Conservation (phyloP, 1,140 invertebrate genomes). For the Eumaeus atala region DNA sequence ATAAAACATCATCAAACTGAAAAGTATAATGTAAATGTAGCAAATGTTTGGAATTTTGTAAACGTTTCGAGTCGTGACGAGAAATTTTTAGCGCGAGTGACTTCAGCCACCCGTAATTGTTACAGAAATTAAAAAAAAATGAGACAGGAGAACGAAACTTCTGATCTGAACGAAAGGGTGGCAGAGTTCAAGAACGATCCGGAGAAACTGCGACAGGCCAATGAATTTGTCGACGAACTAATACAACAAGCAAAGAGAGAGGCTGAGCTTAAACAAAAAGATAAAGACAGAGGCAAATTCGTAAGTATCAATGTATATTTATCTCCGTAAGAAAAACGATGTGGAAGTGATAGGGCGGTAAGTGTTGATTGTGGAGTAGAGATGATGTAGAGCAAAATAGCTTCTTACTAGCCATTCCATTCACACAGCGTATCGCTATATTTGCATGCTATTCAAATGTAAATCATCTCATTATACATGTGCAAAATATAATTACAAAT, state of each 20-base stretch:
- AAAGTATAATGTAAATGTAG: neutral
- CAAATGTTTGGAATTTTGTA: neutral
- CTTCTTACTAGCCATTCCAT: slow-evolving; percentile 46
- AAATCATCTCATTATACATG: no score
- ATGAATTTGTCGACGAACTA: slow-evolving; percentile 69
- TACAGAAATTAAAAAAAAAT: slow-evolving; percentile 41
- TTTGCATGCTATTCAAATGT: slow-evolving; percentile 7
- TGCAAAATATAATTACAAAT: no score
- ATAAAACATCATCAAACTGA: slow-evolving; percentile 6
- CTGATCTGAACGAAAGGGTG: slow-evolving; percentile 52
- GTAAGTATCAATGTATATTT: slow-evolving; percentile 73
- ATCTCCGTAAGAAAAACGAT: slow-evolving; percentile 55
- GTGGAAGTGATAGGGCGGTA: slow-evolving; percentile 66
- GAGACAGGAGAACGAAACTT: slow-evolving; percentile 52
- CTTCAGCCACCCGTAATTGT: slow-evolving; percentile 25
- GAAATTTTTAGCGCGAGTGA: slow-evolving; percentile 19
- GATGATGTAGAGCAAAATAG: slow-evolving; percentile 49
- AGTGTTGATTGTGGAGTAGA: slow-evolving; percentile 54
- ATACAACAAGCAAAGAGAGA: slow-evolving; percentile 68
- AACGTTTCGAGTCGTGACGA: neutral
- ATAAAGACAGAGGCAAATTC: slow-evolving; percentile 69
- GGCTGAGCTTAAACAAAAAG: slow-evolving; percentile 69
- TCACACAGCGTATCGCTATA: neutral
- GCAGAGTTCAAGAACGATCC: slow-evolving; percentile 66
- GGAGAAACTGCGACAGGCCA: slow-evolving; percentile 63